These are phyloP conservation scores for Indicator maculatus DNA, from an alignment of 2,113 vertebrate genomes.

Conservation along the genomic window DNA sequence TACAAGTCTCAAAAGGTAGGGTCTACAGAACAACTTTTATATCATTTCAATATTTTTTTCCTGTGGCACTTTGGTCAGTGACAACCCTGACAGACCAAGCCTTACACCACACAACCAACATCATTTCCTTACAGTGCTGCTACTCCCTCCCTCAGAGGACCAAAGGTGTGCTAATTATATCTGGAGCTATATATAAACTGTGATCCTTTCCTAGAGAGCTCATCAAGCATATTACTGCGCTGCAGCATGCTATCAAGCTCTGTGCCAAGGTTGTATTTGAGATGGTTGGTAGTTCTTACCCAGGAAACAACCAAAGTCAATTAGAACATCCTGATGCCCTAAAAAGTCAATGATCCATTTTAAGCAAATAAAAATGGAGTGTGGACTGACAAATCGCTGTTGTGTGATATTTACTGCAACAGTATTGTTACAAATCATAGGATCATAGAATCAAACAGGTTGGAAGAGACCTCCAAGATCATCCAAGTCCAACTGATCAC, in stretches of 20 bases:
- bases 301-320: background rate
- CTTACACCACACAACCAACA: background rate
- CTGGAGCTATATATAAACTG: background rate
- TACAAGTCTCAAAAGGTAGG: background rate
- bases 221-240: background rate
- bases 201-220: background rate
- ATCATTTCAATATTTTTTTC: background rate
- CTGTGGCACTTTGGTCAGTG: background rate
- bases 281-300: background rate
- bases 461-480: too few relatives aligned
- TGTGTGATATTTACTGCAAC: background rate
- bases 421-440: too few relatives aligned
- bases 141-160: background rate
- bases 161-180: background rate
- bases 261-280: background rate
- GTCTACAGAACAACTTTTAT: background rate
- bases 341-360: background rate
- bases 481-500: too few relatives aligned
- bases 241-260: accelerated
- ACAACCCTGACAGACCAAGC: background rate
- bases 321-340: background rate
- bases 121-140: background rate
- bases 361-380: background rate
- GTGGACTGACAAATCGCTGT: background rate
- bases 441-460: too few relatives aligned